These are phyloP conservation scores for Drosophila varians DNA, from an alignment of 1,140 invertebrate genomes.

Conservation along the genomic window DNA sequence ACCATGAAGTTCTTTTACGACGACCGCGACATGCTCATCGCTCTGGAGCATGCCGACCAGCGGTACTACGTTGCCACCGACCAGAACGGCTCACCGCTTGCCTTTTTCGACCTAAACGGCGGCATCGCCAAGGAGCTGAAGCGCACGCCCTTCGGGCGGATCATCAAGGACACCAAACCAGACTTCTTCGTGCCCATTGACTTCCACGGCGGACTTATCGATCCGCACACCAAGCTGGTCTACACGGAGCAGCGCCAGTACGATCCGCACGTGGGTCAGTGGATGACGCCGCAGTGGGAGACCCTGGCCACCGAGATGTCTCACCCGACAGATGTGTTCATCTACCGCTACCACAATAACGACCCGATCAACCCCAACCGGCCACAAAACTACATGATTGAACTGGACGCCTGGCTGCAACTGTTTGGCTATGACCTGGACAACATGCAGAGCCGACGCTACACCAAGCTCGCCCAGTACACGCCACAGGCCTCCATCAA, in stretches of 20 bases:
- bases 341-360: constrained; percentile 95
- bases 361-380: constrained; percentile 94
- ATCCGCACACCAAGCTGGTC: constrained; percentile 92
- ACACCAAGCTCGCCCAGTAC: constrained; percentile 90
- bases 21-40: constrained; percentile 91
- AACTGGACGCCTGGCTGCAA: constrained; percentile 92
- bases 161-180: constrained; percentile 95
- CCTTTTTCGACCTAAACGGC: constrained; percentile 95
- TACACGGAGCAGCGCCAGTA: constrained; percentile 91
- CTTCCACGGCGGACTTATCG: constrained; percentile 95
- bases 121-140: constrained; percentile 95
- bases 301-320: constrained; percentile 91
- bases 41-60: constrained; percentile 91
- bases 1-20: constrained; percentile 95
- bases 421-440: constrained; percentile 94
- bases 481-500: constrained; percentile 90
- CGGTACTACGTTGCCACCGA: constrained; percentile 96
- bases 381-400: constrained; percentile 92
- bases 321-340: constrained; percentile 94
- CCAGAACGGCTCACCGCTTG: constrained; percentile 95
- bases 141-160: constrained; percentile 95
- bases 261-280: constrained; percentile 96
- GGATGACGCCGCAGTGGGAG: constrained; percentile 97
- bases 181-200: constrained; percentile 95
- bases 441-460: constrained; percentile 92